phyloP scores from a whole-genome alignment of 2,888 invertebrate species.

The Leptinotarsa haldemani region DNA sequence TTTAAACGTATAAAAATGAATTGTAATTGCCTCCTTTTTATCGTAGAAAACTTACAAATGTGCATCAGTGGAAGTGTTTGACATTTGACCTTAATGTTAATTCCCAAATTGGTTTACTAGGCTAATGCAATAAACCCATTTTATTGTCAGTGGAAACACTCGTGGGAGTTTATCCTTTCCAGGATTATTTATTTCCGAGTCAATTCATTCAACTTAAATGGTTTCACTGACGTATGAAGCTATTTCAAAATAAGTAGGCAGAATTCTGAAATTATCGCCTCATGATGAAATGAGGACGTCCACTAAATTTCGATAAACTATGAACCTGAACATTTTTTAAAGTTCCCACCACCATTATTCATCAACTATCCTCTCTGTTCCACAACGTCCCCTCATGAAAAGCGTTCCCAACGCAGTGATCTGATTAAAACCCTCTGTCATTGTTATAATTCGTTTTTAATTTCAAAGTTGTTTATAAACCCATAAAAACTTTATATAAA shows the following conservation, averaged over 20 bases:
- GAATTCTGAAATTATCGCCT: too few species aligned
- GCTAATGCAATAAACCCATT: slow-evolving; percentile 5
- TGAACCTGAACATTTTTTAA: too few species aligned
- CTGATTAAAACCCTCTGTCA: slow-evolving; percentile 36
- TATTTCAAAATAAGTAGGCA: background rate
- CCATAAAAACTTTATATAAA: slow-evolving; percentile 41
- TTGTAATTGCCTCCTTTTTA: background rate
- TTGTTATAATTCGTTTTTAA: slow-evolving; percentile 40
- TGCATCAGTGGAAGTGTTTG: slow-evolving; percentile 7
- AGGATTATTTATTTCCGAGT: slow-evolving; percentile 10
- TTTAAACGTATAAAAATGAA: too few species aligned
- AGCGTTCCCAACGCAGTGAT: slow-evolving; percentile 22
- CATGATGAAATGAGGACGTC: too few species aligned
- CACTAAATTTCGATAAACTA: too few species aligned
- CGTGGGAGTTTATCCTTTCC: background rate
- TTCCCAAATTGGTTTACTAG: slow-evolving; percentile 6
- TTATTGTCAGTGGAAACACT: slow-evolving; percentile 11
- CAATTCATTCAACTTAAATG: slow-evolving; percentile 1
- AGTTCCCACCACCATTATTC: background rate
- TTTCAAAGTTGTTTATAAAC: slow-evolving; percentile 38
- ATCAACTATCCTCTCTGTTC: background rate
- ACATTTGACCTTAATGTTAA: slow-evolving; percentile 18
- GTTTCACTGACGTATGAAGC: slow-evolving; percentile 2
- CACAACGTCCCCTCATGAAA: slow-evolving; percentile 6
- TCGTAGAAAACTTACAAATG: background rate